Conservation (phyloP, 2,113 vertebrate species). For the Cichladusa arquata region DNA sequence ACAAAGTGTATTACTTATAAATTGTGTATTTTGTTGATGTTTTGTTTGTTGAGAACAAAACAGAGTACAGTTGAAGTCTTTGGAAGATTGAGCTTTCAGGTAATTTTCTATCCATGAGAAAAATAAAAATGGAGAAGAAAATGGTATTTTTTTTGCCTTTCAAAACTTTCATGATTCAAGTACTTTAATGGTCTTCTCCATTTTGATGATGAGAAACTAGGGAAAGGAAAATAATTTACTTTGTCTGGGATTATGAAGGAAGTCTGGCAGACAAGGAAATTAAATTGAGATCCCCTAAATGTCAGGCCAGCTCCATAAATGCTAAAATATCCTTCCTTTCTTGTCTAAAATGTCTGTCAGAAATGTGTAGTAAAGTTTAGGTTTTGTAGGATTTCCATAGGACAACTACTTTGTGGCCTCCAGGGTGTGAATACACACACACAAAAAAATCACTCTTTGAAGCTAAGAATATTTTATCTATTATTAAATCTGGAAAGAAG, state of each 20-base stretch:
- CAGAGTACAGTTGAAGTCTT: not conserved
- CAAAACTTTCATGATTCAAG: not conserved
- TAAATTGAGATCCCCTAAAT: conserved; percentile 35
- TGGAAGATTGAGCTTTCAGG: not conserved
- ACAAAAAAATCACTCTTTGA: conserved; percentile 2
- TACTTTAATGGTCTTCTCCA: not conserved
- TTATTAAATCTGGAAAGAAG: conserved; percentile 57
- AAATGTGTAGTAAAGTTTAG: not conserved
- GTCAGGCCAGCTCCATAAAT: not conserved
- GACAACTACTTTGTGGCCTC: not conserved
- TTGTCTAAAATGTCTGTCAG: not conserved
- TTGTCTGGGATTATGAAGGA: conserved; percentile 1
- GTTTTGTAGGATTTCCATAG: not conserved
- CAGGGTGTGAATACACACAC: not conserved
- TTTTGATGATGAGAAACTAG: not conserved
- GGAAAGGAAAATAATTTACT: not conserved
- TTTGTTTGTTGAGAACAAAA: not conserved
- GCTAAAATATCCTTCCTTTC: not conserved
- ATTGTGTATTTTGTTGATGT: not conserved
- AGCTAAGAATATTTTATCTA: conserved; percentile 40
- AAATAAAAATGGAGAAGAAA: not conserved
- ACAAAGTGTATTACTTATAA: not conserved
- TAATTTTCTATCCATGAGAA: not conserved
- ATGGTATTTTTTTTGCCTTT: not conserved
- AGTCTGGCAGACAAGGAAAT: conserved; percentile 40